A percentile compares a stretch with the other conserved stretches of the same genome.
Conservation (phyloP, 2,113 vertebrate genomes). For the Burhinus bistriatus region DNA sequence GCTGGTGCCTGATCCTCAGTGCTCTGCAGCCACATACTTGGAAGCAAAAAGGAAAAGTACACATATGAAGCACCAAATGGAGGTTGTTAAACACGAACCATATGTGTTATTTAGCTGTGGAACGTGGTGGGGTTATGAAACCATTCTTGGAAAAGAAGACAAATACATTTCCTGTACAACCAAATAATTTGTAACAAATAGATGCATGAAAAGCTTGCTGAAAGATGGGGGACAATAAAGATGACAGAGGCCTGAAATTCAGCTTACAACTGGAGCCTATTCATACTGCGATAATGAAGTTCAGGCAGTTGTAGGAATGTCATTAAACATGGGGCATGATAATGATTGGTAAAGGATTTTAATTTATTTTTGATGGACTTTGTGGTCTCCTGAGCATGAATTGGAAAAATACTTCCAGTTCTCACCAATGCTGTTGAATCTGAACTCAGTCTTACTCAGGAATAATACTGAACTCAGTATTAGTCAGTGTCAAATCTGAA, state of each 20-base stretch:
- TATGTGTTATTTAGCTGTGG: constrained; percentile 44
- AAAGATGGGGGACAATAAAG: not conserved
- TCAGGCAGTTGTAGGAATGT: not conserved
- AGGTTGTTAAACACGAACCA: constrained; percentile 37
- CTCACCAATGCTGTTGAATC: rapidly evolving
- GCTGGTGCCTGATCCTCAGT: constrained; percentile 19
- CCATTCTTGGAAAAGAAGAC: not conserved
- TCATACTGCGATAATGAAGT: not conserved
- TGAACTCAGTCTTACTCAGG: not conserved
- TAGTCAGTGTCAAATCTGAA: not conserved
- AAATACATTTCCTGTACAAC: not conserved
- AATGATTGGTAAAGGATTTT: not conserved
- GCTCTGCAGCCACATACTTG: constrained; percentile 19
- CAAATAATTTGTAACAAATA: not conserved
- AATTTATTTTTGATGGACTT: not conserved
- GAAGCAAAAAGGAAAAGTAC: constrained; percentile 9
- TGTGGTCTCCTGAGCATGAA: not conserved
- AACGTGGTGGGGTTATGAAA: not conserved
- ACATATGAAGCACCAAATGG: constrained; percentile 12
- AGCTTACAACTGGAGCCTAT: not conserved
- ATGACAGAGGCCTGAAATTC: not conserved
- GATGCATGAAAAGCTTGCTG: not conserved
- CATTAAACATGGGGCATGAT: not conserved
- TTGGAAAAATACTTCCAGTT: not conserved
- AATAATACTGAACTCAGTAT: not conserved